Conservation (phyloP, 2,797 vertebrate genomes). For the Acrocephalus scirpaceus region DNA sequence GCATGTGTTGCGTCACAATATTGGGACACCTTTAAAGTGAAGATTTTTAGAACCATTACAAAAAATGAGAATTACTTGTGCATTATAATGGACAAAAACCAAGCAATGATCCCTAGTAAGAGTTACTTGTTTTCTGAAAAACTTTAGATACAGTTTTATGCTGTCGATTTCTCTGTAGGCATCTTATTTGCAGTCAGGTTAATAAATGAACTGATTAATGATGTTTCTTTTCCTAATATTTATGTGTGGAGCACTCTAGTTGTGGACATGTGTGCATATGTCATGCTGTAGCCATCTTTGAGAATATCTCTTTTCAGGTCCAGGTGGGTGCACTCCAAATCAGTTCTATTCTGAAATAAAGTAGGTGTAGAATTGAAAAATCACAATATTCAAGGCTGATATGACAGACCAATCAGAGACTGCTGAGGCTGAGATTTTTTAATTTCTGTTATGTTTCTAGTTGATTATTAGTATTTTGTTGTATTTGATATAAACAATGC, state of each 20-base stretch:
- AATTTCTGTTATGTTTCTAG: neutral
- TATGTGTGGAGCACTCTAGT: neutral
- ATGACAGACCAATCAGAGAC: neutral
- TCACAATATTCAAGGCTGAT: neutral
- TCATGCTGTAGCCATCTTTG: neutral
- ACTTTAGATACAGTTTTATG: neutral
- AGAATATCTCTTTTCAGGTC: neutral
- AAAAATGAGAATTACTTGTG: neutral
- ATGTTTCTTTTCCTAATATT: neutral
- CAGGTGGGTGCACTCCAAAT: neutral
- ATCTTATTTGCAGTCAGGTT: neutral
- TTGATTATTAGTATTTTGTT: neutral
- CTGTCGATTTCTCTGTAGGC: neutral
- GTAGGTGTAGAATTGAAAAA: neutral
- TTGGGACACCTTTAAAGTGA: neutral
- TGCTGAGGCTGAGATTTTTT: neutral
- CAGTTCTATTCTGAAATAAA: neutral
- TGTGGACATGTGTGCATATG: neutral
- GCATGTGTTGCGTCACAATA: neutral
- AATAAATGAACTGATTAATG: neutral
- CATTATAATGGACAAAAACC: neutral
- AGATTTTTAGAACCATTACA: neutral
- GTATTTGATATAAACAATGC: neutral
- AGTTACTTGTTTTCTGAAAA: neutral
- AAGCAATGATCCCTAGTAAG: neutral